Percentiles rank a stretch among this genome's conserved stretches.
Conservation (phyloP, 2,113 vertebrate species). For the Nibea albiflora region DNA sequence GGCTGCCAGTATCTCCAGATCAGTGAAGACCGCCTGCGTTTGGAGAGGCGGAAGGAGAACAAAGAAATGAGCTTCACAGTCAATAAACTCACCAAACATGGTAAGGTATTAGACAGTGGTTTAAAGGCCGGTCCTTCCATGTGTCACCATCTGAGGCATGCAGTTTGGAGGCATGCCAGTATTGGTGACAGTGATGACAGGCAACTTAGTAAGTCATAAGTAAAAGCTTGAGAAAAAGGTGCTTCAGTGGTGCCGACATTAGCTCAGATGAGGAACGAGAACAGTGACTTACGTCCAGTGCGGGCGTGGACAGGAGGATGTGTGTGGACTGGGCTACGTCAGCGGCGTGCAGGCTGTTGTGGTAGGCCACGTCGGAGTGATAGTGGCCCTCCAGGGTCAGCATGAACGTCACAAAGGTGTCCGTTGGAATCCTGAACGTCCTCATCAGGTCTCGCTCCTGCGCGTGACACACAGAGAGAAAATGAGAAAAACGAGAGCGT, state of each 20-base stretch:
- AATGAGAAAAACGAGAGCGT: not conserved
- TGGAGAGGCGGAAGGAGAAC: slow-evolving; percentile 11
- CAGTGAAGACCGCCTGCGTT: slow-evolving; percentile 94
- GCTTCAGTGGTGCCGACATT: not conserved
- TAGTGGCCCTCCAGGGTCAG: slow-evolving; percentile 98
- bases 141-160: slow-evolving; percentile 31
- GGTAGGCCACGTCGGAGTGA: slow-evolving; percentile 95
- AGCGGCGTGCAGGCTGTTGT: slow-evolving; percentile 98
- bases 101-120: not conserved
- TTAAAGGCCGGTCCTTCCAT: not conserved
- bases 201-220: slow-evolving; percentile 15
- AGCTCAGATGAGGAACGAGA: not conserved
- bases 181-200: slow-evolving; percentile 7
- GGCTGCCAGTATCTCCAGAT: slow-evolving; percentile 96
- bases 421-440: slow-evolving; percentile 95
- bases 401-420: slow-evolving; percentile 97
- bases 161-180: slow-evolving; percentile 5
- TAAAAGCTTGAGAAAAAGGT: slow-evolving; percentile 10
- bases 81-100: slow-evolving; percentile 31
- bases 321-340: slow-evolving; percentile 98
- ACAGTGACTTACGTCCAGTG: slow-evolving; percentile 90
- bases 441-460: slow-evolving; percentile 97
- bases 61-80: slow-evolving; percentile 7
- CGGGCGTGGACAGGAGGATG: slow-evolving; percentile 95
- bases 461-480: not conserved